Evolutionary conservation across 2,888 invertebrate genomes (phyloP), one percentile per base, ranked within the genome.

Genomic region (Dascillus cervinus): DNA sequence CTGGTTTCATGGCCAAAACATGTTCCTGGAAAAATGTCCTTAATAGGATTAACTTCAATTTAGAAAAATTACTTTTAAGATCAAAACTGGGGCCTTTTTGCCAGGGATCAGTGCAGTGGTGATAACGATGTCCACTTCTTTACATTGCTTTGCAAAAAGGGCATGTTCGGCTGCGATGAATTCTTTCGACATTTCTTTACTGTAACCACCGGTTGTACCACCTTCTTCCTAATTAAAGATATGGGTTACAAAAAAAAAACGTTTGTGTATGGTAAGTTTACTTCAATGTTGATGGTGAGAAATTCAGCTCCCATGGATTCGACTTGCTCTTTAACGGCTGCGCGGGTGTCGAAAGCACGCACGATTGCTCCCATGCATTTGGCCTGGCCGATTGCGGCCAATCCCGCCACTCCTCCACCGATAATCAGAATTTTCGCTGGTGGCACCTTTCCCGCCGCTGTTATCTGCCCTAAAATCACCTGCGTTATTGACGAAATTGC

Each of bases 51-150:
- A 6, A 8, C 8, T 17, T 17, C 4, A 4, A 17, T 17, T 17
- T 6, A 17, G 17, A 6, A 17, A 9, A 25, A 24, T 14, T 57
- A 85, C 86, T 74, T 82, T 85, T 32, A 83, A 69, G 47, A 90
- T 79, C 8, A 90, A 75, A 29, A 79, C 50, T 1, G 91, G 90
- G 1, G 90, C 90, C 27, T 75, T 80, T 60, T 82, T 86, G 26
- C 89, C 90, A 8, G 91, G 91, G 48, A 91, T 89, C 8, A 91
- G 73, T 3, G 90, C 90, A 1, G 91, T 91, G n/a, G 82, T 79
- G 52, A 91, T 89, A 45, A 91, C 74, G 20, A 91, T 79, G 55
- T 91, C 91, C 0, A 89, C 83, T 36, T 85, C 84, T 55, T 79
- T 78, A 25, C 85, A 79, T 57, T 91, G 90, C 51, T 79, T 82